These are phyloP conservation scores for Pteria penguin DNA, from an alignment of 2,888 invertebrate genomes.

Conservation along the genomic window DNA sequence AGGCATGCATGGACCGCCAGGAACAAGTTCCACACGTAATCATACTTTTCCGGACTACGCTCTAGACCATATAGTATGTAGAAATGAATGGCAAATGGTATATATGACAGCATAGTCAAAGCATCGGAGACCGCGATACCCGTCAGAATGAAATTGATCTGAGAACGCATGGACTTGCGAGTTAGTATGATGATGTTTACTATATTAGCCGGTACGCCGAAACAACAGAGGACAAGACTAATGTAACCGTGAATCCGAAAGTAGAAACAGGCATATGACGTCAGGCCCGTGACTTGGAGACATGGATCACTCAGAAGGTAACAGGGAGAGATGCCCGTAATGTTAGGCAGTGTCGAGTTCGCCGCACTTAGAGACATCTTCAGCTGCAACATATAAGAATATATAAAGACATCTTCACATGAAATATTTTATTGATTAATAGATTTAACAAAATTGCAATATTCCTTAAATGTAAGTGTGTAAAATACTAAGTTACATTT, in stretches of 20 bases:
- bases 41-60: slow-evolving; percentile 63
- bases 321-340: too few species aligned
- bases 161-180: slow-evolving; percentile 91
- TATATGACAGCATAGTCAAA: slow-evolving; percentile 91
- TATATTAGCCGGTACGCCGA: slow-evolving; percentile 93
- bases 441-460: too few species aligned
- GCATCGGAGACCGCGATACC: slow-evolving; percentile 92
- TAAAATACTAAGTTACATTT: too few species aligned
- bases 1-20: slow-evolving; percentile 90
- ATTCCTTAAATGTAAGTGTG: too few species aligned
- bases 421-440: too few species aligned
- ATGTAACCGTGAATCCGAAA: slow-evolving; percentile 88
- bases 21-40: slow-evolving; percentile 78
- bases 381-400: too few species aligned
- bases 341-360: too few species aligned
- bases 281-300: slow-evolving; percentile 22
- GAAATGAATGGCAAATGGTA: slow-evolving; percentile 90
- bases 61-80: slow-evolving; percentile 64
- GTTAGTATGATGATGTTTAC: slow-evolving; percentile 92
- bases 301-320: slow-evolving; percentile 5
- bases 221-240: slow-evolving; percentile 91
- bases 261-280: slow-evolving; percentile 60
- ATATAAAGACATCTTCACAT: too few species aligned
- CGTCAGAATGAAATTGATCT: slow-evolving; percentile 94
- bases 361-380: too few species aligned